These are phyloP conservation scores for Vanacampus margaritifer DNA, from an alignment of 2,113 vertebrate genomes.

Conservation along the genomic window DNA sequence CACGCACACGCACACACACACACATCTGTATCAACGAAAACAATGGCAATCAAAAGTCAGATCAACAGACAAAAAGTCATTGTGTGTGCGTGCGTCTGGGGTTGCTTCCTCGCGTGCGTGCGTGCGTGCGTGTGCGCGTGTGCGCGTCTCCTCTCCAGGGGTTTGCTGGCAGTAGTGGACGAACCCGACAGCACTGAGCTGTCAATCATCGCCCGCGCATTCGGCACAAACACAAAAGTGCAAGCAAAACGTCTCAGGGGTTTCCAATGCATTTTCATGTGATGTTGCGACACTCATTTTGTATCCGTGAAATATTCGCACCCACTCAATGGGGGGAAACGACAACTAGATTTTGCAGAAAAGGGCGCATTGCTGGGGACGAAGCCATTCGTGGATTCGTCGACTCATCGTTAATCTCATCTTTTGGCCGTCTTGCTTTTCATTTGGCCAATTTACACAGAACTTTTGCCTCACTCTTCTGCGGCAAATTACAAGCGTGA, in stretches of 20 bases:
- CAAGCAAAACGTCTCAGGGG: background rate
- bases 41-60: background rate
- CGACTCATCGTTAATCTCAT: too few relatives aligned
- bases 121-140: too few relatives aligned
- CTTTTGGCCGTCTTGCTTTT: too few relatives aligned
- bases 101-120: conserved; percentile 38
- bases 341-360: background rate
- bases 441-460: too few relatives aligned
- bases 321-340: background rate
- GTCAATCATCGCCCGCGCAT: conserved; percentile 35
- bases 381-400: too few relatives aligned
- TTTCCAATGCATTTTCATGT: background rate
- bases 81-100: conserved; percentile 8
- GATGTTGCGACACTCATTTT: background rate
- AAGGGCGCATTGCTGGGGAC: background rate
- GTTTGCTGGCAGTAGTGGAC: conserved; percentile 34
- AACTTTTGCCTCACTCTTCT: too few relatives aligned
- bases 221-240: background rate
- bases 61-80: background rate
- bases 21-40: background rate
- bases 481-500: too few relatives aligned
- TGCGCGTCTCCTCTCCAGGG: conserved; percentile 31
- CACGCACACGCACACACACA: background rate
- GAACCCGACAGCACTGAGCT: conserved; percentile 42
- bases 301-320: background rate